Base-by-base conservation (phyloP, 1,140 invertebrate species). In the Lutraria rhynchaena region DNA sequence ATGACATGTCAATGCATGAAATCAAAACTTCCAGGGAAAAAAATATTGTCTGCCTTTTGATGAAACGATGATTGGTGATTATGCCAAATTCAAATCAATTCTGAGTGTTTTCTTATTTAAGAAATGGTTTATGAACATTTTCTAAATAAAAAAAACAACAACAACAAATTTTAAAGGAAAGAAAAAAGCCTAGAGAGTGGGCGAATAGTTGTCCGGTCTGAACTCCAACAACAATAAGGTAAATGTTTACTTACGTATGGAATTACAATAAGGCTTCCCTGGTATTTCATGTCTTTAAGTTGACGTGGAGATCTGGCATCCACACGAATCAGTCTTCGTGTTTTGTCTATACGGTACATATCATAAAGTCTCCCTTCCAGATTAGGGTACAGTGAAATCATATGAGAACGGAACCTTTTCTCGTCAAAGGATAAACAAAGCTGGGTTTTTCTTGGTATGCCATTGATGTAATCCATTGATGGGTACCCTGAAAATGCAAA, bases 181-280 rank as follows among this genome's bases (percentile, higher is more conserved):
- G n/a, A n/a, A n/a, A n/a, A n/a, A n/a, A n/a, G n/a, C n/a, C n/a
- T n/a, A n/a, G n/a, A n/a, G n/a, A n/a, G n/a, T n/a, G n/a, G n/a
- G n/a, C n/a, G n/a, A n/a, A n/a, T n/a, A n/a, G n/a, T n/a, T n/a
- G n/a, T n/a, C n/a, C n/a, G n/a, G n/a, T n/a, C n/a, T n/a, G n/a
- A n/a, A n/a, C n/a, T n/a, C n/a, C n/a, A n/a, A n/a, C n/a, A n/a
- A n/a, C n/a, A n/a, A n/a, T n/a, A n/a, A n/a, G n/a, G n/a, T n/a
- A n/a, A n/a, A 46, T 19, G 19, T 0, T 37, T 9, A 77, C 82
- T 55, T 83, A 83, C 82, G 33, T 83, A 83, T 37, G 82, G 82
- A 44, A 83, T 78, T 22, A 83, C 69, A 55, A 83, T 83, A 15
- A 83, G 46, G 53, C 74, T 83, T 53, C 82, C 82, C 71, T 83